A percentile compares a stretch with the other conserved stretches of the same genome.
Conservation (phyloP, 2,113 vertebrate genomes). For the Nesogale talazaci region DNA sequence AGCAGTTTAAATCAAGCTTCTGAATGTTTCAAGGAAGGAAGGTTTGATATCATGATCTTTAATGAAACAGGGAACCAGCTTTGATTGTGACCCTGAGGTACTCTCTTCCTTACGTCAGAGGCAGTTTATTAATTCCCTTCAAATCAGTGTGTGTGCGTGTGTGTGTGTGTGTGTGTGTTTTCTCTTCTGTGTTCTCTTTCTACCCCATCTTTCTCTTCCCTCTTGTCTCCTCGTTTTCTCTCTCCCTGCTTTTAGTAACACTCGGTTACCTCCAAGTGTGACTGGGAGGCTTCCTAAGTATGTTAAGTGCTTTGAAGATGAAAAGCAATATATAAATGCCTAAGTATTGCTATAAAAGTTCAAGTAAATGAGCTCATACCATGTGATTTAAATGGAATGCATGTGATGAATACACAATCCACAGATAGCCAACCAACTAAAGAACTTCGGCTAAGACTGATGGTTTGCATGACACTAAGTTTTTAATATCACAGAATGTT, state of each 20-base stretch:
- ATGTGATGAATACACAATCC: constrained; percentile 62
- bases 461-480: constrained; percentile 36
- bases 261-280: constrained; percentile 67
- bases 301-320: constrained; percentile 77
- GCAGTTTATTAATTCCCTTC: constrained; percentile 24
- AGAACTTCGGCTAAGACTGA: constrained; percentile 55
- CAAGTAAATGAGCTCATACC: constrained; percentile 80
- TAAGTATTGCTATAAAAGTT: constrained; percentile 68
- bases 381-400: constrained; percentile 73
- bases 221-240: neutral
- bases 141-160: neutral
- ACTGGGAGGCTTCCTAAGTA: constrained; percentile 68
- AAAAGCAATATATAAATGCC: constrained; percentile 77
- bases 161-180: neutral
- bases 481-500: constrained; percentile 48
- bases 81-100: neutral
- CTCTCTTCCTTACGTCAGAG: neutral
- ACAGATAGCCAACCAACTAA: constrained; percentile 45
- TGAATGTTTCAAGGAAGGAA: neutral
- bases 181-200: neutral
- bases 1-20: neutral
- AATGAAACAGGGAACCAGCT: neutral
- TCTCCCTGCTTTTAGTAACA: constrained; percentile 24
- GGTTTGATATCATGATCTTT: neutral
- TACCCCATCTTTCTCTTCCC: neutral